Conservation (phyloP, 2,113 vertebrate species). For the Crotalus viridis region DNA sequence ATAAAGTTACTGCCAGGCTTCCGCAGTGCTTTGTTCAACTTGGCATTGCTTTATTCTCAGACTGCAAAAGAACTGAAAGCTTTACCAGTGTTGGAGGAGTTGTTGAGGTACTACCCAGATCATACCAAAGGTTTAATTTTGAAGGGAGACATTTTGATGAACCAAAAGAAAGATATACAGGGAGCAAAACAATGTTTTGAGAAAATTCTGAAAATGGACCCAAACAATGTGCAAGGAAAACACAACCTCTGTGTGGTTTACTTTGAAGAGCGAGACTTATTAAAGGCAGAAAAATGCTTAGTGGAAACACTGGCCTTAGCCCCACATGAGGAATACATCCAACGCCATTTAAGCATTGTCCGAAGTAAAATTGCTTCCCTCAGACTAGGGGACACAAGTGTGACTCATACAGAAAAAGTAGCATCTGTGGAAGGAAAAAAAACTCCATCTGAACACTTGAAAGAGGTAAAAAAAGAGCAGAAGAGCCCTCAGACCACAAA, state of each 20-base stretch:
- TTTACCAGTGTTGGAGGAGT: conserved; percentile 86
- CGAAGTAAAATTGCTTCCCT: conserved; percentile 89
- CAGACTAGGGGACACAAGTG: conserved; percentile 68
- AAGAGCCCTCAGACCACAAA: conserved; percentile 68
- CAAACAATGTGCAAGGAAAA: conserved; percentile 92
- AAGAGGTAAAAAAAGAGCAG: conserved; percentile 75
- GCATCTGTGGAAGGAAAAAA: conserved; percentile 56
- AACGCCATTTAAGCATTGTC: conserved; percentile 90
- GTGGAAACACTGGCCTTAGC: conserved; percentile 89
- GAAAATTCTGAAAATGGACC: conserved; percentile 87
- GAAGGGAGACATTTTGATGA: conserved; percentile 98
- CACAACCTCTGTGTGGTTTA: conserved; percentile 98
- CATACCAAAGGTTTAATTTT: conserved; percentile 96
- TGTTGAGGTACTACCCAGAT: conserved; percentile 87
- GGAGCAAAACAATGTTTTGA: conserved; percentile 92
- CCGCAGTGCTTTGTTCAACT: conserved; percentile 93
- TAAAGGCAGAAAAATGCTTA: conserved; percentile 87
- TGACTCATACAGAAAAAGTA: conserved; percentile 58
- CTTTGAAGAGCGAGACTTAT: conserved; percentile 91
- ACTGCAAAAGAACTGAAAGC: conserved; percentile 87
- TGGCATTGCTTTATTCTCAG: conserved; percentile 94
- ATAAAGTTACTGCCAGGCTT: conserved; percentile 87
- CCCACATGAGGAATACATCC: conserved; percentile 93
- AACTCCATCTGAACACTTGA: conserved; percentile 52
- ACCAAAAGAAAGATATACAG: conserved; percentile 91